Conservation (phyloP, 1,140 invertebrate species). For the Odontomachus brunneus region DNA sequence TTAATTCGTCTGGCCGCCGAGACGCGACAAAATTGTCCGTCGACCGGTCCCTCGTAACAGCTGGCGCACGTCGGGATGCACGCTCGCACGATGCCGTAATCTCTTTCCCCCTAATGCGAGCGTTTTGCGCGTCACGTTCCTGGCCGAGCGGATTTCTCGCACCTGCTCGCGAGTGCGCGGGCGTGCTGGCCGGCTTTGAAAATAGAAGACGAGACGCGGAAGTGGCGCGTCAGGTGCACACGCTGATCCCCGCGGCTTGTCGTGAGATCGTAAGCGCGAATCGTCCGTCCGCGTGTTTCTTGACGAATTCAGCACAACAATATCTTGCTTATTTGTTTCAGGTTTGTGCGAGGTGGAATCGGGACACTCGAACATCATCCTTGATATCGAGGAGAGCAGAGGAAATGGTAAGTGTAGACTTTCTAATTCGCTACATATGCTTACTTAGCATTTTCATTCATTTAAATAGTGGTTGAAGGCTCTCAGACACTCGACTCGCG, state of each 20-base stretch:
- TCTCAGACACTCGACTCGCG: too few relatives aligned
- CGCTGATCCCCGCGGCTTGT: neutral
- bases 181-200: neutral
- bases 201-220: constrained; percentile 36
- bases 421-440: too few relatives aligned
- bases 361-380: constrained; percentile 94
- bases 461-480: too few relatives aligned
- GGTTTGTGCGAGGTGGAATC: constrained; percentile 93
- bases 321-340: constrained; percentile 85
- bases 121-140: constrained; percentile 68
- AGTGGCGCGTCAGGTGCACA: constrained; percentile 9
- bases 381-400: constrained; percentile 95
- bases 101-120: constrained; percentile 49
- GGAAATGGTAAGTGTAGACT: constrained; percentile 90
- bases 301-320: neutral
- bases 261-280: neutral
- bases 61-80: constrained; percentile 52
- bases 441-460: too few relatives aligned
- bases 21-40: constrained; percentile 42
- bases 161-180: constrained; percentile 50
- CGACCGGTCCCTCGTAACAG: constrained; percentile 57
- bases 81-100: constrained; percentile 40
- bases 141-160: constrained; percentile 62
- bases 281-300: neutral
- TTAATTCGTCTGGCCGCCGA: constrained; percentile 53